Percentiles rank a stretch among this genome's conserved stretches.
phyloP scores from a whole-genome alignment of 2,113 vertebrate genomes.

The Sprattus sprattus region DNA sequence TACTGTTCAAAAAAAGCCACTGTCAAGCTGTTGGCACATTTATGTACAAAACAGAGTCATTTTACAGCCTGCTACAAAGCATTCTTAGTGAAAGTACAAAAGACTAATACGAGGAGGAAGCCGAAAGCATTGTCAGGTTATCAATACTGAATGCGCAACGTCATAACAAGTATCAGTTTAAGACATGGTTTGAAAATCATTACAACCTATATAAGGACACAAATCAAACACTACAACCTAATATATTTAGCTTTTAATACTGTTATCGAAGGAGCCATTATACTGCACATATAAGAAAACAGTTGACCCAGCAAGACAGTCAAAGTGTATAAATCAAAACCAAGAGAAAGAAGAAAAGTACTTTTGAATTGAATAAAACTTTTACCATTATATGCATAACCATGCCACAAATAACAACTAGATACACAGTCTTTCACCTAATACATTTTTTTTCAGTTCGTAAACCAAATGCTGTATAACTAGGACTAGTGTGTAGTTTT shows the following conservation, averaged over 20 bases:
- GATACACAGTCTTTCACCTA: slow-evolving; percentile 80
- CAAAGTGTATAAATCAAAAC: slow-evolving; percentile 72
- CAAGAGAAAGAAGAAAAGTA: slow-evolving; percentile 38
- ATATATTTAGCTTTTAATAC: slow-evolving; percentile 80
- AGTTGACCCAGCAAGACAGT: slow-evolving; percentile 80
- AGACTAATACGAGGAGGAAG: slow-evolving; percentile 83
- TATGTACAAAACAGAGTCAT: slow-evolving; percentile 97
- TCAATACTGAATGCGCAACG: slow-evolving; percentile 68
- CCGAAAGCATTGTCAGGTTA: slow-evolving; percentile 71
- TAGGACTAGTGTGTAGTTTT: slow-evolving; percentile 83
- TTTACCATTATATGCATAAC: slow-evolving; percentile 94
- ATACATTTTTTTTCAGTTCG: slow-evolving; percentile 80
- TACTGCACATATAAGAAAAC: slow-evolving; percentile 87
- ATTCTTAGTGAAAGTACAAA: slow-evolving; percentile 92
- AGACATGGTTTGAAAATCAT: slow-evolving; percentile 83
- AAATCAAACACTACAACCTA: slow-evolving; percentile 88
- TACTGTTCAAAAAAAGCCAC: slow-evolving; percentile 94
- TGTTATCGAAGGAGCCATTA: slow-evolving; percentile 81
- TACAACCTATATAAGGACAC: slow-evolving; percentile 84
- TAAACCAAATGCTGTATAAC: slow-evolving; percentile 86
- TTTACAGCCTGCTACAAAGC: slow-evolving; percentile 94
- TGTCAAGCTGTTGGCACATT: slow-evolving; percentile 98
- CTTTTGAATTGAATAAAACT: slow-evolving; percentile 77
- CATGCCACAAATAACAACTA: slow-evolving; percentile 97
- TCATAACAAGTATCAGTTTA: slow-evolving; percentile 77